These are phyloP conservation scores for Pseudococcus longispinus DNA, from an alignment of 2,888 invertebrate genomes.

Conservation along the genomic window DNA sequence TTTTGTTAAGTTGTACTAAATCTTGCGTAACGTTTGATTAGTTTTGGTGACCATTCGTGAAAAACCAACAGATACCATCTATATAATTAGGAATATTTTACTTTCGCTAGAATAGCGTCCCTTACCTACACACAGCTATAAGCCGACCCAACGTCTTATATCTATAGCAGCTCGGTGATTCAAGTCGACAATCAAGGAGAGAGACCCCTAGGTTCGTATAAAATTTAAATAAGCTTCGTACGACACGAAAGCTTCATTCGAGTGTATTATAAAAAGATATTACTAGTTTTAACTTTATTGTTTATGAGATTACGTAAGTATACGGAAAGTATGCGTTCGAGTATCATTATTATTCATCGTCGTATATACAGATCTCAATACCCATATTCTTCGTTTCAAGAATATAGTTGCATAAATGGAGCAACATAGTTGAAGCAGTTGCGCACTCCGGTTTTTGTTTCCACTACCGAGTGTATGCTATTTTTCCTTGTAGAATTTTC, in stretches of 20 bases:
- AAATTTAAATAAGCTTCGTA: conserved; percentile 36
- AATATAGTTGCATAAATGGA: conserved; percentile 2
- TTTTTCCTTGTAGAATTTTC: neutral
- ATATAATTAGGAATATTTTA: conserved; percentile 45
- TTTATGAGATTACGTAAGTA: conserved; percentile 40
- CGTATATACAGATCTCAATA: conserved; percentile 30
- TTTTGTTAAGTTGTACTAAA: conserved; percentile 10
- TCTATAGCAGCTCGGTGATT: neutral
- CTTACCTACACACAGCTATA: neutral
- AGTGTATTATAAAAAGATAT: conserved; percentile 32
- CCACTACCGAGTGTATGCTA: neutral
- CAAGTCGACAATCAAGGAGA: neutral
- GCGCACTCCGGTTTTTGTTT: neutral
- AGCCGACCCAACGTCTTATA: neutral
- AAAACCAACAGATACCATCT: conserved; percentile 35
- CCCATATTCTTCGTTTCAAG: conserved; percentile 24
- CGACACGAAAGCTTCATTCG: conserved; percentile 24
- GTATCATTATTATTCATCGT: conserved; percentile 36
- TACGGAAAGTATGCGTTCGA: conserved; percentile 26
- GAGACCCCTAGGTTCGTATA: neutral
- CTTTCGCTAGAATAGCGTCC: conserved; percentile 11
- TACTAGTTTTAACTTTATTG: conserved; percentile 30
- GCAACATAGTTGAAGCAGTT: conserved; percentile 14
- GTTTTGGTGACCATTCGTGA: conserved; percentile 35
- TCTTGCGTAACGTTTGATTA: conserved; percentile 38